Evolutionary conservation across 1,140 invertebrate genomes (phyloP).

Genomic region (Whitmania pigra): DNA sequence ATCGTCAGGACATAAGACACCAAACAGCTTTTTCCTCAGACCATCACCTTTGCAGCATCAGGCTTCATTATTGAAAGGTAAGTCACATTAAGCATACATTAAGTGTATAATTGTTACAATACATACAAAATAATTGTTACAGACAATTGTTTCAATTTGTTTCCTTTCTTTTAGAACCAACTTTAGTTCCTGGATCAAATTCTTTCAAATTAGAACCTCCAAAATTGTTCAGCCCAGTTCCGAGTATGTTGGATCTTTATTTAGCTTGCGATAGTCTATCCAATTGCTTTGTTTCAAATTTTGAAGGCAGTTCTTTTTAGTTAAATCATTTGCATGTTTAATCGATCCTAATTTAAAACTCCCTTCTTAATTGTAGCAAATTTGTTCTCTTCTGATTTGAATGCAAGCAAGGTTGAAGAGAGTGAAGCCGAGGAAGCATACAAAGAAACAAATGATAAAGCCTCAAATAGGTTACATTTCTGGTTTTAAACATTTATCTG

Average conservation of each 20-base stretch:
- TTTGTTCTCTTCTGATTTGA: conserved; percentile 2
- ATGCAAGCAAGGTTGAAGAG: conserved; percentile 14
- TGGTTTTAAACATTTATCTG: no score
- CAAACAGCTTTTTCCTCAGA: conserved; percentile 5
- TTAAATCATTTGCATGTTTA: neutral
- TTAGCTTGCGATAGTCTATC: neutral
- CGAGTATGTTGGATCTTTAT: neutral
- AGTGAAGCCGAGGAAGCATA: neutral
- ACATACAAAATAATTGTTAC: no score
- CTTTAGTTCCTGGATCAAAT: neutral
- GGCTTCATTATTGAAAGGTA: neutral
- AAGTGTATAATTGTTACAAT: no score
- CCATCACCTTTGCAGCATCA: conserved; percentile 7
- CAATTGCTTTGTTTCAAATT: neutral
- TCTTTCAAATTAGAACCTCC: conserved; percentile 19
- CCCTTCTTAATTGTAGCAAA: neutral
- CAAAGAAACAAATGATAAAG: conserved; percentile 7
- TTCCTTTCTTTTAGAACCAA: neutral
- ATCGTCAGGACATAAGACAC: no score
- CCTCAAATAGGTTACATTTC: neutral
- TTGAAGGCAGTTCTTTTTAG: neutral
- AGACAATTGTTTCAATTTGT: no score
- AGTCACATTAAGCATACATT: neutral
- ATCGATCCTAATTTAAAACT: neutral
- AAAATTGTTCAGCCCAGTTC: conserved; percentile 14